phyloP scores from a whole-genome alignment of 2,888 invertebrate genomes.

The Phorcus lineatus region DNA sequence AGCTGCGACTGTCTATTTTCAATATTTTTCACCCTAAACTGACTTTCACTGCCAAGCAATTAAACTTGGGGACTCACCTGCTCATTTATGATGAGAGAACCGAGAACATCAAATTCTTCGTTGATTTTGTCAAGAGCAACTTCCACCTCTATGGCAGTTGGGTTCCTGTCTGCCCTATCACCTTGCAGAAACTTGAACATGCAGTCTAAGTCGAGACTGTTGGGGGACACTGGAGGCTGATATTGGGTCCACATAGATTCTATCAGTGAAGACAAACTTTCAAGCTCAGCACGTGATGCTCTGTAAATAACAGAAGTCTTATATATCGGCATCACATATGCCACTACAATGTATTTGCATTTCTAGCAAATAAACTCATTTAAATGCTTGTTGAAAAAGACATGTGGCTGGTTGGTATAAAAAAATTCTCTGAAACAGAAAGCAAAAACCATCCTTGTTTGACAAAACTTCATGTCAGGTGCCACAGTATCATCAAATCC shows the following conservation, averaged over 20 bases:
- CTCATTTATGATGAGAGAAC: slow-evolving; percentile 47
- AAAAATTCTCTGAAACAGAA: too few species aligned
- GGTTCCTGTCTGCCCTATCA: slow-evolving; percentile 46
- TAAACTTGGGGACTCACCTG: not conserved
- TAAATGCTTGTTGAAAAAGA: too few species aligned
- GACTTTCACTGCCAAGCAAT: too few species aligned
- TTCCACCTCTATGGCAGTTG: slow-evolving; percentile 37
- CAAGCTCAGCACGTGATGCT: slow-evolving; percentile 64
- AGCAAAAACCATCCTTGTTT: too few species aligned
- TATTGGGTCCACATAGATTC: slow-evolving; percentile 69
- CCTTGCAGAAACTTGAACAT: slow-evolving; percentile 69
- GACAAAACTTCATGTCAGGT: too few species aligned
- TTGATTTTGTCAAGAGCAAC: slow-evolving; percentile 63
- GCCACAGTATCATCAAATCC: too few species aligned
- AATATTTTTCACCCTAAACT: too few species aligned
- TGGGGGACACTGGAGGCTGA: slow-evolving; percentile 63
- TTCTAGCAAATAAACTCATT: not conserved
- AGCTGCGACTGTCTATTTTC: too few species aligned
- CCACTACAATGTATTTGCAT: not conserved
- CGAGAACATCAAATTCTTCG: slow-evolving; percentile 62
- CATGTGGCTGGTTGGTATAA: too few species aligned
- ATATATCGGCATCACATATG: not conserved
- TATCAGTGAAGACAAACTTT: slow-evolving; percentile 65
- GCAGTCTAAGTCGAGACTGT: slow-evolving; percentile 66
- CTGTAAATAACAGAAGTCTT: slow-evolving; percentile 46